Percentiles rank a stretch among this genome's conserved stretches.
Evolutionary conservation across 2,797 vertebrate genomes (phyloP).

Genomic region (Gadopsis marmoratus): DNA sequence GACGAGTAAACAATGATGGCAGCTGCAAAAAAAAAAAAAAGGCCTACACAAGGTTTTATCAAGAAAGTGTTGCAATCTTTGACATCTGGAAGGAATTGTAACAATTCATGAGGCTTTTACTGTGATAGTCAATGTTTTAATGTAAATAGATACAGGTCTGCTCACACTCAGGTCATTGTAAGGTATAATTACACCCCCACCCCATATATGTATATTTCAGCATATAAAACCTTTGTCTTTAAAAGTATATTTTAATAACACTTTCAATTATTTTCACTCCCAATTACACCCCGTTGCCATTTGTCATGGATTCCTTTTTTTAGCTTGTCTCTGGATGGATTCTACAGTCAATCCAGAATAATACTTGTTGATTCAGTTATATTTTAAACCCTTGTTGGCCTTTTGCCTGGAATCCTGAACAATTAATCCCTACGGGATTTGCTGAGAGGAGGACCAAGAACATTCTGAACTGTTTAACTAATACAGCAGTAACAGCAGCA

Average conservation of each 20-base stretch:
- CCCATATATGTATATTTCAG: neutral
- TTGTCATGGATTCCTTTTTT: constrained; percentile 31
- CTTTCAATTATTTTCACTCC: neutral
- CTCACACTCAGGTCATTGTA: too few species aligned
- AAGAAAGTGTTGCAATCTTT: neutral
- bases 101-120: neutral
- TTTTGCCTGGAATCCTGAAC: constrained; percentile 53
- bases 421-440: constrained; percentile 52
- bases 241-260: neutral
- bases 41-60: constrained; percentile 8
- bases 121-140: neutral
- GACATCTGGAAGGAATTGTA: neutral
- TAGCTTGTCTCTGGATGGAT: constrained; percentile 40
- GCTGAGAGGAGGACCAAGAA: constrained; percentile 27
- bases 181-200: too few species aligned
- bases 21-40: constrained; percentile 39
- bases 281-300: constrained; percentile 8
- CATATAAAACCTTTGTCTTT: neutral
- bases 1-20: constrained; percentile 21
- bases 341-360: constrained; percentile 15
- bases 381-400: constrained; percentile 52
- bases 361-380: constrained; percentile 56
- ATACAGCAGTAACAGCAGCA: constrained; percentile 1
- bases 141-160: too few species aligned
- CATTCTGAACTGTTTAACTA: constrained; percentile 43